Evolutionary conservation across 2,797 vertebrate species (phyloP), one percentile per base, ranked within the genome.

Genomic region (Geotria australis): DNA sequence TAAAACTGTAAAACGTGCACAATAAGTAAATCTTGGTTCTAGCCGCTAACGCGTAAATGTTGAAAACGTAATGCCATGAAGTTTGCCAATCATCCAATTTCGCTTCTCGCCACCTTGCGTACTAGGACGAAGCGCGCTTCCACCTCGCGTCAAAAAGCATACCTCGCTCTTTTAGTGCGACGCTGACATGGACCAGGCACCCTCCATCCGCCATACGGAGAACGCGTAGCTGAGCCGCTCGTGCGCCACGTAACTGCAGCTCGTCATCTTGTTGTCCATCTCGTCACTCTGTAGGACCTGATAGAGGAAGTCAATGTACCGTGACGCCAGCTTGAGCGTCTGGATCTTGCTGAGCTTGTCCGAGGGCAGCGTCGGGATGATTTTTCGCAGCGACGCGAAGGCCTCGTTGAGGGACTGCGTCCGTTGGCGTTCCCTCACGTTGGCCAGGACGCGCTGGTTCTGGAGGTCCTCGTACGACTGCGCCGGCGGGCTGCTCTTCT

Each of bases 231-330:
- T 79, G 65, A 79, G 76, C 69, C 75, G 74, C 63, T 79, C 77
- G 71, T 79, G 76, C 67, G 77, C 77, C 13, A 79, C 77, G 68
- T 79, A 78, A 68, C 76, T 79, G 68, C 77, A 79, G 71, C 77
- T 79, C 65, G 76, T 76, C 76, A 78, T 77, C 73, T 79, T 79
- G 69, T 64, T 72, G 73, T 79, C 77, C 77, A 79, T 79, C 71
- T 79, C 76, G 69, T 79, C 77, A 67, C 76, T 79, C 68, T 79
- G 76, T 66, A 79, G 71, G 68, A 79, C 77, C 74, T 79, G 77
- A 60, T 68, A 79, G 59, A 79, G 75, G 12, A 79, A 79, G 47
- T 79, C 77, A 47, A 79, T 79, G 71, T 79, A 79, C 38, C 77
- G 68, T 60, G 77, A 75, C n/a, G 77, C 77, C 61, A 79, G 72